These are phyloP conservation scores for Drosophila sulfurigaster DNA, from an alignment of 1,140 invertebrate species.

Conservation along the genomic window DNA sequence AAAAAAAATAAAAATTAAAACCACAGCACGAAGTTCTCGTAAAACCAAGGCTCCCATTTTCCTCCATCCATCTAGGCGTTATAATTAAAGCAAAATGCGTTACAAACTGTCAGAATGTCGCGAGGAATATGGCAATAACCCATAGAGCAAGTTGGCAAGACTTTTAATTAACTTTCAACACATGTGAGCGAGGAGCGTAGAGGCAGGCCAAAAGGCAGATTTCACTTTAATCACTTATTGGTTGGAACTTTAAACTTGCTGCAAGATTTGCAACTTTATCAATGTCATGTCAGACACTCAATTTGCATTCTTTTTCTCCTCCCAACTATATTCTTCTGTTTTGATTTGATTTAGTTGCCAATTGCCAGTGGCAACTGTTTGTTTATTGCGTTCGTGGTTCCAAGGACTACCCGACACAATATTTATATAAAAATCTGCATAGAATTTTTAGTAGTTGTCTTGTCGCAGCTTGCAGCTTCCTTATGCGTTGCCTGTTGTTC, in stretches of 20 bases:
- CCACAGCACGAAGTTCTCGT: conserved; percentile 16
- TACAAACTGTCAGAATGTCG: conserved; percentile 67
- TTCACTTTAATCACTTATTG: conserved; percentile 59
- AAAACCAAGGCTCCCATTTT: conserved; percentile 5
- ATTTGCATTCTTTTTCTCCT: conserved; percentile 53
- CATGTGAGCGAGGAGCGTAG: conserved; percentile 32
- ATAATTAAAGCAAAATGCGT: conserved; percentile 63
- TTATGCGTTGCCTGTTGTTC: neutral
- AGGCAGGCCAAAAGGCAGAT: conserved; percentile 41
- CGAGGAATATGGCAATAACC: conserved; percentile 24
- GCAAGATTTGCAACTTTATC: conserved; percentile 17
- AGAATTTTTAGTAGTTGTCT: neutral
- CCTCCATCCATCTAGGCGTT: conserved; percentile 13
- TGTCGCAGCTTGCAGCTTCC: neutral
- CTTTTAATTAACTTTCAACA: conserved; percentile 75
- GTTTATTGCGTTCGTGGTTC: conserved; percentile 11
- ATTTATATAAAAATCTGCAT: conserved; percentile 76
- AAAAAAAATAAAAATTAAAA: conserved; percentile 8
- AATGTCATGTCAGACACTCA: conserved; percentile 51
- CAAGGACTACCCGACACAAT: conserved; percentile 65
- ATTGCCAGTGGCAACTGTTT: conserved; percentile 27
- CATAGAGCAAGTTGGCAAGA: conserved; percentile 11
- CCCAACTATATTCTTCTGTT: conserved; percentile 42
- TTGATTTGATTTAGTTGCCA: conserved; percentile 72
- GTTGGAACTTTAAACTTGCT: conserved; percentile 23